phyloP scores from a whole-genome alignment of 2,888 invertebrate species.

The Cheilosia vulpina region DNA sequence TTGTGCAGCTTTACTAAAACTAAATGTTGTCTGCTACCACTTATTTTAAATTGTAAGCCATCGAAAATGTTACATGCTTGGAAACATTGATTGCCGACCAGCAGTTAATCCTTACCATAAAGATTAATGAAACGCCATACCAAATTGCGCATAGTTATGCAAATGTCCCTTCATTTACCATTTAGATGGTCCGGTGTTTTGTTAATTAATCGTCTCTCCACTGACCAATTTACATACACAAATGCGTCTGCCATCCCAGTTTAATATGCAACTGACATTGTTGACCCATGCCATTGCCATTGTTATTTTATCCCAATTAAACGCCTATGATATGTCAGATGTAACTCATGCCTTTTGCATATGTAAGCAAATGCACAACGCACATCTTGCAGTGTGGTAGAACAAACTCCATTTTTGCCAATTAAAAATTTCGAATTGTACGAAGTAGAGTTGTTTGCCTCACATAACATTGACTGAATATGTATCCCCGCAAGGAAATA shows the following conservation, averaged over 20 bases:
- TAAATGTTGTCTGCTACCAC: not conserved
- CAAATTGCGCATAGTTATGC: not conserved
- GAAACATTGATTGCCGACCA: not conserved
- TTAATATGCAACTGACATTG: too few species aligned
- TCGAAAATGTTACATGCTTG: conserved; percentile 1
- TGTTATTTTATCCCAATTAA: too few species aligned
- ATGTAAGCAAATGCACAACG: too few species aligned
- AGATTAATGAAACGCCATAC: conserved; percentile 1
- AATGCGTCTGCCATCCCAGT: too few species aligned
- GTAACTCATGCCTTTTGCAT: too few species aligned
- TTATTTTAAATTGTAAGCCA: not conserved
- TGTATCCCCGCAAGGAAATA: not conserved
- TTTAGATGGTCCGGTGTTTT: not conserved
- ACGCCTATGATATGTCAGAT: too few species aligned
- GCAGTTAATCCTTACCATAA: conserved; percentile 1
- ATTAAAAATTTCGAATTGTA: conserved; percentile 19
- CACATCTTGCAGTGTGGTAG: not conserved
- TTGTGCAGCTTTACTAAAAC: not conserved
- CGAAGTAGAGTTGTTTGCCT: not conserved
- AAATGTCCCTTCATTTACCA: not conserved
- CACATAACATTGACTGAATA: too few species aligned
- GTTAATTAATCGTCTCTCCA: conserved; percentile 37
- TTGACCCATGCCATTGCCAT: too few species aligned
- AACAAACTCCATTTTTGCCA: not conserved
- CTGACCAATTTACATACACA: not conserved